Base-by-base conservation (phyloP, 2,797 vertebrate species). In the Toxotes lorentzi region DNA sequence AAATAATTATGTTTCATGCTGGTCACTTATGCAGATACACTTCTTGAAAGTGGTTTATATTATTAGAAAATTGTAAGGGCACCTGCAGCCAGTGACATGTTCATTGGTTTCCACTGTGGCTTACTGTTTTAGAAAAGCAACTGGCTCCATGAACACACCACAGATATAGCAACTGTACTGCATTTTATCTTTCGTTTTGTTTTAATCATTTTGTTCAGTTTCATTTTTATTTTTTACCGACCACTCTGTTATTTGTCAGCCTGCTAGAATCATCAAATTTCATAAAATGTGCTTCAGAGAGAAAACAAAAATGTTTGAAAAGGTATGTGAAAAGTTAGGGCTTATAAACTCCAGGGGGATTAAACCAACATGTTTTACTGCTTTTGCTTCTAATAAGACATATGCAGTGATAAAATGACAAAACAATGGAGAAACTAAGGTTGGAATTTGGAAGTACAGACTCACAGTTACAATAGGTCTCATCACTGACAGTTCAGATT, bases 221-320 rank as follows among this genome's bases (percentile, higher is more conserved):
- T 27, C 19, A 23, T 62, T 23, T 75, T 0, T 17, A 19, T 34
- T 27, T 13, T 59, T 40, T 23, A 47, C 2, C 73, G 12, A 47
- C 7, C 2, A n/a, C 4, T 24, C 54, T 38, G 61, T 57, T 63
- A 32, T 78, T 72, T 56, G 10, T 51, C 27, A 27, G 9, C 4
- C 17, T 62, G 19, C 3, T 76, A 41, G 17, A 59, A 64, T 30
- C 19, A 48, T 47, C 67, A 0, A 56, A 43, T 70, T 62, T 59
- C 8, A 48, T 58, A 30, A 19, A 58, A 21, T 11, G 21, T 70
- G 16, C 5, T 51, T 70, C 19, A 58, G 6, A 70, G 19, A 30
- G 0, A 60, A 66, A 51, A 59, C 24, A 45, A 58, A 34, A 14
- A 0, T 2, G 7, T 65, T 60, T 40, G 21, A 32, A 53, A 41